Base-by-base conservation (phyloP, 2,888 invertebrate genomes). In the Emmelina monodactyla region DNA sequence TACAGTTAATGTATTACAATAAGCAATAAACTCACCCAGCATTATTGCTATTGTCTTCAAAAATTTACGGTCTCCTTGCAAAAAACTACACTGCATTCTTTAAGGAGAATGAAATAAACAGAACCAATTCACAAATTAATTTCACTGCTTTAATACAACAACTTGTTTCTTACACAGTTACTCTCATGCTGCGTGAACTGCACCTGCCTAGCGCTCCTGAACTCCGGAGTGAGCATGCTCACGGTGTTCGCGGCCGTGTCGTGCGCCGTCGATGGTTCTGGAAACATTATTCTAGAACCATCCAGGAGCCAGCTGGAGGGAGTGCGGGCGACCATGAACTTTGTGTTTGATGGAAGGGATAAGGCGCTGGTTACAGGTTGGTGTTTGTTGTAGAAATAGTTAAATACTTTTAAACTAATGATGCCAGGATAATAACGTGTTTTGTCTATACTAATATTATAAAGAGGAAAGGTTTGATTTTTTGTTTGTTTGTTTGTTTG, bases 131-230 rank as follows among this genome's bases (percentile, higher is more conserved):
- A n/a, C n/a, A n/a, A n/a, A n/a, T n/a, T n/a, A 5, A 14, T 30
- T 28, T 16, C 16, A 31, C 35, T 38, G 28, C 34, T 12, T 34
- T 28, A 22, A 15, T n/a, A n/a, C n/a, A n/a, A n/a, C n/a, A n/a
- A n/a, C n/a, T n/a, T n/a, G n/a, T n/a, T n/a, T 10, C 9, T 25
- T 64, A 73, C 42, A 41, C 64, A 89, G 92, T 61, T 93, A 2
- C 70, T 94, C 34, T 87, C 93, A 0, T 89, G 91, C 62, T 85
- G 88, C 10, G 76, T 96, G 19, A 97, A 96, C 78, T 88, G 91
- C 14, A 82, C 86, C 0, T 94, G 92, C 61, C 70, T 94, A 38
- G 92, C 94, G 0, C 73, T 94, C 16, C 75, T 96, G 1, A 89
- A 92, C 69, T 85, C 92, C 0, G 91, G 92, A 14, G 71, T 95